These are phyloP conservation scores for mouse (Mus musculus) DNA, from an alignment of 2,113 vertebrate genomes.

Conservation along the genomic window GRCm39 chr7:57212501-57213000, in stretches of 20 bases:
- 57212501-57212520: not conserved
- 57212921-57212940: not conserved
- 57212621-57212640: not conserved
- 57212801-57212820: not conserved
- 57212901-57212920: not conserved
- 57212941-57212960: not conserved
- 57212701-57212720: not conserved
- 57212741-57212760: not conserved
- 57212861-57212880: not conserved
- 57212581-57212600: not conserved
- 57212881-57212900: not conserved
- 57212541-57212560: not conserved
- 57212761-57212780: not conserved
- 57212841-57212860: fast-evolving
- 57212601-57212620: not conserved
- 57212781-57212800: not conserved
- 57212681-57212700: not conserved
- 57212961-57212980: not conserved
- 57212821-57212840: too few species aligned
- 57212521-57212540: not conserved
- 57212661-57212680: not conserved
- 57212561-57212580: too few species aligned
- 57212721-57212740: not conserved
- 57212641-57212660: not conserved
- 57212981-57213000: not conserved